A percentile compares a stretch with the other conserved stretches of the same genome.
phyloP scores from a whole-genome alignment of 2,113 vertebrate species.

The Pelobates fuscus region DNA sequence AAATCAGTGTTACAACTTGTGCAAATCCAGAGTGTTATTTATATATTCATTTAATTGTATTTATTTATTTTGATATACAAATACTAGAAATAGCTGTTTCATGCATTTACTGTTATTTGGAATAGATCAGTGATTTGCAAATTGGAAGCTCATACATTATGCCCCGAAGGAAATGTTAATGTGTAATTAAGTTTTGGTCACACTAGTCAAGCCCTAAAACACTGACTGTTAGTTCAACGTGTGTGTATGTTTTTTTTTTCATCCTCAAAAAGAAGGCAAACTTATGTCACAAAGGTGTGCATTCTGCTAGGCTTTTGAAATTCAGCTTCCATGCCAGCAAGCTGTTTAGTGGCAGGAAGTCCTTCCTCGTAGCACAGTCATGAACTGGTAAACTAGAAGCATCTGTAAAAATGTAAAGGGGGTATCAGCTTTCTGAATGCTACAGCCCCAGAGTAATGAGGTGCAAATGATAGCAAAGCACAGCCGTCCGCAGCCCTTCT shows the following conservation, averaged over 20 bases:
- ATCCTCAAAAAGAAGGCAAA: conserved; percentile 63
- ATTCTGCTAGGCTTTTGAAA: conserved; percentile 78
- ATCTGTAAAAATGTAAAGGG: conserved; percentile 84
- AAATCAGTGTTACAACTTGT: too few relatives aligned
- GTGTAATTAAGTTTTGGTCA: conserved; percentile 55
- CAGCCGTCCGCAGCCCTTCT: conserved; percentile 72
- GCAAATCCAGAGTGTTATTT: too few relatives aligned
- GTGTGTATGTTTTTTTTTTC: conserved; percentile 46
- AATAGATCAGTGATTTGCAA: conserved; percentile 52
- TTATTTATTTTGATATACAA: too few relatives aligned
- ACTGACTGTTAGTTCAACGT: conserved; percentile 58
- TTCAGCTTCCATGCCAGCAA: conserved; percentile 76
- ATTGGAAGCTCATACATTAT: conserved; percentile 56
- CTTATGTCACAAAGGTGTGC: conserved; percentile 70
- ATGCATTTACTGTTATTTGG: too few relatives aligned
- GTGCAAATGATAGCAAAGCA: conserved; percentile 78
- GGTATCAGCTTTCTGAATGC: conserved; percentile 82
- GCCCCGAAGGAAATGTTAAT: conserved; percentile 62
- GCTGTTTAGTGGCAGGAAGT: conserved; percentile 82
- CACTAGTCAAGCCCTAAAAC: conserved; percentile 41
- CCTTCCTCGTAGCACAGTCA: conserved; percentile 78
- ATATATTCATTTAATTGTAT: too few relatives aligned
- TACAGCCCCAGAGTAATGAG: conserved; percentile 78
- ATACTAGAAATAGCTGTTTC: too few relatives aligned
- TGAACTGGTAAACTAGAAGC: conserved; percentile 84